These are phyloP conservation scores for Andrena bucephala DNA, from an alignment of 2,888 invertebrate genomes.

Conservation along the genomic window DNA sequence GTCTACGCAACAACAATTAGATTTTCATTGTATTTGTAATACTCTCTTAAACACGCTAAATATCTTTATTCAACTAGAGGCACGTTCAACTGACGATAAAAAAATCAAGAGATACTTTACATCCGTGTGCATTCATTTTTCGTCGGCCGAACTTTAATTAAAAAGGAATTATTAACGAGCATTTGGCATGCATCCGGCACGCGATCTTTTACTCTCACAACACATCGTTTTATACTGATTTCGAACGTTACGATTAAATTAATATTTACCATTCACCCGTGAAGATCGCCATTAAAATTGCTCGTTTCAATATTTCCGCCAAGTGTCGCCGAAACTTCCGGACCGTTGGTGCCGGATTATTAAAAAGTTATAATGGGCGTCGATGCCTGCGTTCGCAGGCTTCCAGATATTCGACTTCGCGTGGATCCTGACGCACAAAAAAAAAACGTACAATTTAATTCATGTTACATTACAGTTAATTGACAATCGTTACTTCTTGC, in stretches of 20 bases:
- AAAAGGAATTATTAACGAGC: neutral
- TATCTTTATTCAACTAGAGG: neutral
- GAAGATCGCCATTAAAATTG: neutral
- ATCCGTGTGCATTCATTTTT: neutral
- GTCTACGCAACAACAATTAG: neutral
- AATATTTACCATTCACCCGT: neutral
- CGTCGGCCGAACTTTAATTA: neutral
- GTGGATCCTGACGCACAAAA: neutral
- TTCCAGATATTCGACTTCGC: neutral
- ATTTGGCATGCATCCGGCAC: neutral
- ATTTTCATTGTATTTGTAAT: neutral
- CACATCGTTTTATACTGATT: neutral
- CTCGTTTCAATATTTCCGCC: neutral
- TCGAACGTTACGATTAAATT: neutral
- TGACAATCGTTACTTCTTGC: no score
- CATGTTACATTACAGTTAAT: no score
- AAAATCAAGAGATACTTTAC: neutral
- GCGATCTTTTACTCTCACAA: neutral
- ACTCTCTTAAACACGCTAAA: no score
- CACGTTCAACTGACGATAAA: neutral
- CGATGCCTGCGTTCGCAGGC: neutral
- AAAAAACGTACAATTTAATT: neutral
- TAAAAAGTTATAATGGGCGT: slow-evolving; percentile 38
- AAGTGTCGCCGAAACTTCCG: slow-evolving; percentile 3
- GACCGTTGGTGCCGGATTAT: slow-evolving; percentile 5